A percentile compares a stretch with the other conserved stretches of the same genome.
phyloP scores from a whole-genome alignment of 1,140 invertebrate genomes.

The Musca domestica region DNA sequence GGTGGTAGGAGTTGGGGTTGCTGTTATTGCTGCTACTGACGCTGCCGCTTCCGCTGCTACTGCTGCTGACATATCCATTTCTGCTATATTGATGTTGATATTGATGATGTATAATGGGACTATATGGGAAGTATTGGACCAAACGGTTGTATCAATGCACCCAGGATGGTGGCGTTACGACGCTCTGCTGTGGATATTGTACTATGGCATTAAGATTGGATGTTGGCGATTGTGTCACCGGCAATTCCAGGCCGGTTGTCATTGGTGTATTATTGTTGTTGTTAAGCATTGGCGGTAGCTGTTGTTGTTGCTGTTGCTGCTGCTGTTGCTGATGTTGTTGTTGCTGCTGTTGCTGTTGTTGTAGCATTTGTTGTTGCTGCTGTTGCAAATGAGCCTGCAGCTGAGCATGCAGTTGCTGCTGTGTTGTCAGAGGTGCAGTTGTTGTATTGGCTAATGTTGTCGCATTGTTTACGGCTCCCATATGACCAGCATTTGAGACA shows the following conservation, averaged over 20 bases:
- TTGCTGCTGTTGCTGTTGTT: no score
- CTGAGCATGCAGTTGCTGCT: constrained; percentile 34
- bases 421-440: constrained; percentile 28
- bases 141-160: constrained; percentile 58
- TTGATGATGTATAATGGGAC: no score
- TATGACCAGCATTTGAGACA: constrained; percentile 15
- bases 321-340: constrained; percentile 35
- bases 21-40: no score
- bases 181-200: constrained; percentile 54
- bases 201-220: constrained; percentile 46
- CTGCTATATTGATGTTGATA: no score
- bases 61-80: no score
- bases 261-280: constrained; percentile 37
- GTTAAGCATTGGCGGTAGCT: constrained; percentile 38
- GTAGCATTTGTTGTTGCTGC: constrained; percentile 38
- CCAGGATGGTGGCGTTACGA: constrained; percentile 65
- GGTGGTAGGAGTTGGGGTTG: no score
- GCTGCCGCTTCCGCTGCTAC: no score
- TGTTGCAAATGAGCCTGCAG: constrained; percentile 39
- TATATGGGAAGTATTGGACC: background rate
- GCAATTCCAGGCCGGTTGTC: constrained; percentile 35
- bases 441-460: constrained; percentile 30
- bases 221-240: constrained; percentile 34
- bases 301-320: constrained; percentile 30
- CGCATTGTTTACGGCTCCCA: constrained; percentile 6